phyloP scores from a whole-genome alignment of 2,888 invertebrate genomes.

The Panzeria rudis region DNA sequence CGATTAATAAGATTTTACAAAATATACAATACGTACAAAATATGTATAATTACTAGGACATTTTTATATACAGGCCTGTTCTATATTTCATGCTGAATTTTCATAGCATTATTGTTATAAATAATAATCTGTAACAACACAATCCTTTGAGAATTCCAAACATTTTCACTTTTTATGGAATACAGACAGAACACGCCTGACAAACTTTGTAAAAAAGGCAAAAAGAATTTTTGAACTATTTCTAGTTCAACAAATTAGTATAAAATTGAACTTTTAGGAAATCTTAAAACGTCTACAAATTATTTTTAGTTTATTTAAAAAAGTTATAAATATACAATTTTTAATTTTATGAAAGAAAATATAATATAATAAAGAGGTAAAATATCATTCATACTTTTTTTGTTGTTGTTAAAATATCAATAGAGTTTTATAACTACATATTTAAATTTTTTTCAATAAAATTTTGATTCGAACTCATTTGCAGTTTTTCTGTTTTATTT shows the following conservation, averaged over 20 bases:
- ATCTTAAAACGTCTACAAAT: not conserved
- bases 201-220: conserved; percentile 29
- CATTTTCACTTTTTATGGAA: too few relatives aligned
- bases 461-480: conserved; percentile 56
- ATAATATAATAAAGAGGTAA: not conserved
- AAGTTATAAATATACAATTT: not conserved
- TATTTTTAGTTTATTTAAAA: not conserved
- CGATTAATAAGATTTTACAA: conserved; percentile 46
- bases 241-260: not conserved
- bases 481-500: not conserved
- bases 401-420: too few relatives aligned
- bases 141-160: too few relatives aligned
- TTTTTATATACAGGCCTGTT: not conserved
- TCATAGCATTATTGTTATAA: too few relatives aligned
- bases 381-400: not conserved
- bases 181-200: too few relatives aligned
- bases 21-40: conserved; percentile 58
- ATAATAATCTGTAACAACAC: too few relatives aligned
- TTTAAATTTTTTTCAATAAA: conserved; percentile 8
- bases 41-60: conserved; percentile 18
- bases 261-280: not conserved
- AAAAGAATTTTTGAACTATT: not conserved
- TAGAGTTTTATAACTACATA: not conserved
- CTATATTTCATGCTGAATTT: too few relatives aligned
- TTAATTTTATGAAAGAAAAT: not conserved